These are phyloP conservation scores for Actinia equina DNA, from an alignment of 64 coral and sea anemone genomes.

Conservation along the genomic window DNA sequence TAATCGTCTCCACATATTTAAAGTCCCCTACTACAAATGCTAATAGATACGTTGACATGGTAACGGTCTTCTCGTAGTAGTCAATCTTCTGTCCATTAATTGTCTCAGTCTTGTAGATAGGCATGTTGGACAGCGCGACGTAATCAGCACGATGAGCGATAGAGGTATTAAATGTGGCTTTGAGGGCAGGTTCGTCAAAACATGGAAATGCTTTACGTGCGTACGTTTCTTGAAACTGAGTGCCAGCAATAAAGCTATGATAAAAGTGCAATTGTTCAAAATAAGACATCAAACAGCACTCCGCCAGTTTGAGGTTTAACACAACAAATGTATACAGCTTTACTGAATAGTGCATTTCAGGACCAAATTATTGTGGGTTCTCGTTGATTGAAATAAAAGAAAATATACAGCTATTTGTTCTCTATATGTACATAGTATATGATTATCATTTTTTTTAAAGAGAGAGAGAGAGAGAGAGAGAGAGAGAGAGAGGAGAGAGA, in stretches of 20 bases:
- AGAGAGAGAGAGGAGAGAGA: no score
- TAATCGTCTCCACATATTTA: neutral
- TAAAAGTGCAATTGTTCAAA: neutral
- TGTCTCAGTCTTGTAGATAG: conserved; percentile 19
- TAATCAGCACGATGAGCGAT: conserved; percentile 16
- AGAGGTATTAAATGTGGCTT: conserved; percentile 34
- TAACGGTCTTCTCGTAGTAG: conserved; percentile 13
- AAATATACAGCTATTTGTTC: neutral
- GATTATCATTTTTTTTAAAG: no score
- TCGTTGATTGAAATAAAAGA: neutral
- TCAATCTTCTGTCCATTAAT: neutral
- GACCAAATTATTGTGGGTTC: no score
- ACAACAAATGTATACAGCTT: no score
- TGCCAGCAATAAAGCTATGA: conserved; percentile 11
- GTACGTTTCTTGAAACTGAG: conserved; percentile 23
- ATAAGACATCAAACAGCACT: no score
- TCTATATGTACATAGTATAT: no score
- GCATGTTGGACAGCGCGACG: conserved; percentile 35
- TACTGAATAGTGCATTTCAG: no score
- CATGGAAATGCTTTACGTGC: conserved; percentile 44
- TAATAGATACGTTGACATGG: conserved; percentile 39
- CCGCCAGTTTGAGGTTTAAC: neutral
- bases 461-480: no score
- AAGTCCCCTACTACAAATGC: conserved; percentile 51
- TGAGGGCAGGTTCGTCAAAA: conserved; percentile 44